phyloP scores from a whole-genome alignment of 1,140 invertebrate species.

The Camponotus pennsylvanicus region DNA sequence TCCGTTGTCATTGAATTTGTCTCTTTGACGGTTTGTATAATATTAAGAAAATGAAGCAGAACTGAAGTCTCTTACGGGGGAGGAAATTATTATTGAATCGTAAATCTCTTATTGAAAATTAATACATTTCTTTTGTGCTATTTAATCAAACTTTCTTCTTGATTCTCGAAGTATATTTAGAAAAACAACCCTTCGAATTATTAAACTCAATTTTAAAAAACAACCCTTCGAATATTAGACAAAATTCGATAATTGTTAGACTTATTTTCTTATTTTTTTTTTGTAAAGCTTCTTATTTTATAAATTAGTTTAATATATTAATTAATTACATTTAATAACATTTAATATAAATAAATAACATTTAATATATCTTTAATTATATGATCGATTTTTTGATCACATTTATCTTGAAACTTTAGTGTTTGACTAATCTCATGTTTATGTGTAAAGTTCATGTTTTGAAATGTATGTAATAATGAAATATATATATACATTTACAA shows the following conservation, averaged over 20 bases:
- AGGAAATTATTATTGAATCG: conserved; percentile 1
- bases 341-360: no score
- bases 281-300: background rate
- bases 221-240: background rate
- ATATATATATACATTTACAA: no score
- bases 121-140: background rate
- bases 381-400: background rate
- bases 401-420: background rate
- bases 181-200: conserved; percentile 13
- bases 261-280: background rate
- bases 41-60: background rate
- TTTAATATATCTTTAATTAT: background rate
- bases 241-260: conserved; percentile 1
- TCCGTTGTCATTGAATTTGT: background rate
- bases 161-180: conserved; percentile 2
- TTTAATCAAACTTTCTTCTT: background rate
- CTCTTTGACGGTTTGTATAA: background rate
- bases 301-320: background rate
- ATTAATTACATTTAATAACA: no score
- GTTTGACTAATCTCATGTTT: background rate
- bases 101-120: background rate
- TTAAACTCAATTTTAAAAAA: background rate
- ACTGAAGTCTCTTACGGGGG: background rate
- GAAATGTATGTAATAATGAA: background rate
- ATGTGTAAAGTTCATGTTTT: background rate